These are phyloP conservation scores for Caenorhabditis sulstoni DNA, from an alignment of 2,888 invertebrate species.

Conservation along the genomic window DNA sequence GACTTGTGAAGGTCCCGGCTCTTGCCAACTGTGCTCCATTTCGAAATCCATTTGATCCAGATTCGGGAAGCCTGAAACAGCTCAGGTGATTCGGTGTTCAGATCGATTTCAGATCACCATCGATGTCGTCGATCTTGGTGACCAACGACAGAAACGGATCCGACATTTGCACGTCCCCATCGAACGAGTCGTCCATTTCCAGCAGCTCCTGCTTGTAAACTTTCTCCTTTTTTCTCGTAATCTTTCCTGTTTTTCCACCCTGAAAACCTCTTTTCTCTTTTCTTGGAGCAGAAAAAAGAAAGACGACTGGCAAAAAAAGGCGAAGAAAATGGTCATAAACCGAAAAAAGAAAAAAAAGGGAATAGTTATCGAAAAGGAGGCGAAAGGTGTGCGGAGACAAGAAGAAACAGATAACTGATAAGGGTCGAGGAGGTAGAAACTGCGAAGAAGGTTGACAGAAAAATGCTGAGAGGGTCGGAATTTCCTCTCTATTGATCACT, in stretches of 20 bases:
- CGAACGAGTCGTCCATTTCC: conserved; percentile 52
- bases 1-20: conserved; percentile 49
- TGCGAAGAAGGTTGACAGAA: neutral
- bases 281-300: neutral
- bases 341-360: neutral
- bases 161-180: conserved; percentile 61
- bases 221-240: no score
- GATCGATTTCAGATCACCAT: conserved; percentile 22
- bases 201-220: no score
- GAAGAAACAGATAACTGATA: neutral
- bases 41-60: conserved; percentile 52
- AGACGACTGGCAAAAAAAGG: neutral
- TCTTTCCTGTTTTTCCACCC: no score
- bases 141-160: conserved; percentile 77
- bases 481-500: neutral
- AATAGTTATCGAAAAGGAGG: neutral
- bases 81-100: neutral
- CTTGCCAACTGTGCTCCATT: conserved; percentile 48
- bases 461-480: neutral
- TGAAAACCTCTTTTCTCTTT: neutral
- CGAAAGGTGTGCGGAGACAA: neutral
- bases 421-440: neutral
- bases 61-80: conserved; percentile 31
- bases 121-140: conserved; percentile 75
- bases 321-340: neutral